Evolutionary conservation across 2,888 invertebrate genomes (phyloP).

Genomic region (Ariolimax columbianus): DNA sequence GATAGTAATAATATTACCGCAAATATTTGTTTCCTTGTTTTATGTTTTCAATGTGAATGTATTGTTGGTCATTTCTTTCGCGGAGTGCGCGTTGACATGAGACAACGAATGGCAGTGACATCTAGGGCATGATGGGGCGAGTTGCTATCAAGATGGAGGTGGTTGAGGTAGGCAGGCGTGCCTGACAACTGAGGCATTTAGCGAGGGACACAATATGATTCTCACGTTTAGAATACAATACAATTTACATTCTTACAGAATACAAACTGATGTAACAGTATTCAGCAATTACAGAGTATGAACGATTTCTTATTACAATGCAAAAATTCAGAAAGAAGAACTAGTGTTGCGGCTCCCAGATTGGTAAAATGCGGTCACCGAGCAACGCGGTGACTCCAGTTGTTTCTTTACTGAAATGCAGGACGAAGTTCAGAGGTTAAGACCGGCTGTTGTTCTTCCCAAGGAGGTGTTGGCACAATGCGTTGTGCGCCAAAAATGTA

Average conservation of each 20-base stretch:
- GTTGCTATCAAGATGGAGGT: constrained; percentile 61
- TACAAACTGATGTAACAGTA: not conserved
- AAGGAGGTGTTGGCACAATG: not conserved
- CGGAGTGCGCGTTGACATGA: constrained; percentile 57
- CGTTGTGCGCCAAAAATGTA: not conserved
- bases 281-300: not conserved
- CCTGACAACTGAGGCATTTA: constrained; percentile 60
- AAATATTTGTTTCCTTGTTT: not conserved
- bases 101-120: constrained; percentile 16
- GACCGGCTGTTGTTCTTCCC: constrained; percentile 33
- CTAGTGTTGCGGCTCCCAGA: not conserved
- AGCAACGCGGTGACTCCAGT: constrained; percentile 36
- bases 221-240: not conserved
- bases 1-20: not conserved
- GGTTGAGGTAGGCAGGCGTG: constrained; percentile 54
- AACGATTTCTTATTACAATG: not conserved
- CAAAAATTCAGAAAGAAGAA: not conserved
- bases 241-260: not conserved
- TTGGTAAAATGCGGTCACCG: constrained; percentile 46
- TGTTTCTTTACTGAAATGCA: constrained; percentile 18
- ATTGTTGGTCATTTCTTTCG: constrained; percentile 39
- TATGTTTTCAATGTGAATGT: not conserved
- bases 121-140: constrained; percentile 41
- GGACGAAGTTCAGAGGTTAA: constrained; percentile 31
- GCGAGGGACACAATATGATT: not conserved